phyloP scores from a whole-genome alignment of 2,888 invertebrate genomes.

The Sphaeridia pumilis region DNA sequence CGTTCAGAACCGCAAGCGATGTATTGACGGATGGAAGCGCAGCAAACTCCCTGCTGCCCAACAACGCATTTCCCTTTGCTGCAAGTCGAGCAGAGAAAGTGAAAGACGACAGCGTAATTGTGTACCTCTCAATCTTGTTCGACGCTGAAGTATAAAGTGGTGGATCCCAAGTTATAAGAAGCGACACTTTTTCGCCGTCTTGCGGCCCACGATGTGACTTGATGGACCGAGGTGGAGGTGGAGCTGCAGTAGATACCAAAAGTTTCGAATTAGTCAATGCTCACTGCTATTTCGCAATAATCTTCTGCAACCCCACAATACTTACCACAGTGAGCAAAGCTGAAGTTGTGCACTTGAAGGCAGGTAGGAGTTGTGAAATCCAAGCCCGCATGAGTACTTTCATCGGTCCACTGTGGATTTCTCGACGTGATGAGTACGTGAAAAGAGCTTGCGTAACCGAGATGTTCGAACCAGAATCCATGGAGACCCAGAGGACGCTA shows the following conservation, averaged over 20 bases:
- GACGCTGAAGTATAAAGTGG: constrained; percentile 19
- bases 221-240: constrained; percentile 20
- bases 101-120: constrained; percentile 16
- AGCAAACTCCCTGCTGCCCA: not conserved
- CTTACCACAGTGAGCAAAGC: constrained; percentile 34
- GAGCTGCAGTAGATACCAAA: constrained; percentile 20
- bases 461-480: constrained; percentile 26
- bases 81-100: not conserved
- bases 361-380: constrained; percentile 30
- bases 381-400: constrained; percentile 20
- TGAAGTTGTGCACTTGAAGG: constrained; percentile 24
- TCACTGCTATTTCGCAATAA: too few species aligned
- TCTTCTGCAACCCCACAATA: not conserved
- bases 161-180: constrained; percentile 28
- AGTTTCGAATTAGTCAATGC: too few species aligned
- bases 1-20: not conserved
- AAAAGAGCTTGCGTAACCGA: constrained; percentile 24
- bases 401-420: constrained; percentile 20
- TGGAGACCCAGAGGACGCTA: constrained; percentile 29
- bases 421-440: constrained; percentile 26
- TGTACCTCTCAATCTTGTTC: constrained; percentile 23
- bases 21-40: not conserved
- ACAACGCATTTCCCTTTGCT: too few species aligned
- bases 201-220: not conserved
- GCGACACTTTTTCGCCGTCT: too few species aligned